Conservation (phyloP, 2,113 vertebrate genomes). For the Eublepharis macularius region DNA sequence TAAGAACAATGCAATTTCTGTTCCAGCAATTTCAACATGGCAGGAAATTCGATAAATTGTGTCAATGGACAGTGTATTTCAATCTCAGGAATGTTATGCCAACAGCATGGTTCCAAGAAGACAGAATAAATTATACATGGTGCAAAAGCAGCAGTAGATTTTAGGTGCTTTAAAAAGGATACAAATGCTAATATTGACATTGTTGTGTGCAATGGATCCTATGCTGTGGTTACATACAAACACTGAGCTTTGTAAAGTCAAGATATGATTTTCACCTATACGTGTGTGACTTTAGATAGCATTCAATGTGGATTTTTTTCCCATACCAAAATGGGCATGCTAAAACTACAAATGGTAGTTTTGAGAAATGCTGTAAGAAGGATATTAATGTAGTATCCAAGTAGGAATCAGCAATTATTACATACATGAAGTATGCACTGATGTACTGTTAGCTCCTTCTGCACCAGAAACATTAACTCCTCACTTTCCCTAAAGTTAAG, state of each 20-base stretch:
- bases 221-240: neutral
- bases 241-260: neutral
- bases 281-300: neutral
- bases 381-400: neutral
- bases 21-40: neutral
- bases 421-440: neutral
- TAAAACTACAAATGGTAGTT: neutral
- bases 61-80: neutral
- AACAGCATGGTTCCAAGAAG: neutral
- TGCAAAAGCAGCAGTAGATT: neutral
- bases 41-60: neutral
- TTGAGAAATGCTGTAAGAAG: neutral
- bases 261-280: neutral
- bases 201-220: neutral
- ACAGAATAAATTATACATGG: neutral
- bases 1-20: neutral
- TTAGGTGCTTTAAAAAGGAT: neutral
- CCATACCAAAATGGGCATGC: neutral
- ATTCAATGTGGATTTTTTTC: neutral
- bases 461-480: too few relatives aligned
- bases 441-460: too few relatives aligned
- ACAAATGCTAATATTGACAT: neutral
- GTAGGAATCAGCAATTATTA: neutral
- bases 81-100: neutral
- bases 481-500: too few relatives aligned